Conservation (phyloP, 2,888 invertebrate genomes). For the Nephrotoma flavescens region DNA sequence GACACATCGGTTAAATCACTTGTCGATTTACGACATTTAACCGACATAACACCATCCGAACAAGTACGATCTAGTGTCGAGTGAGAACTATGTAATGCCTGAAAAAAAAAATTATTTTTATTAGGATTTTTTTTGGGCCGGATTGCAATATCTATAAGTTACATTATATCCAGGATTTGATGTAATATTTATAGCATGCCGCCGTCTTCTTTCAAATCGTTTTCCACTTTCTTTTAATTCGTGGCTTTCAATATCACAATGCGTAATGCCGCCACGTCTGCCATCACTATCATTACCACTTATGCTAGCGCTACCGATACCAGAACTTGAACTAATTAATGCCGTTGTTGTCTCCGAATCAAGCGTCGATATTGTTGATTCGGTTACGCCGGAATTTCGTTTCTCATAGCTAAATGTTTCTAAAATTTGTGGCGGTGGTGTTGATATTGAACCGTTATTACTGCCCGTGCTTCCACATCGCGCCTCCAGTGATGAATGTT, state of each 20-base stretch:
- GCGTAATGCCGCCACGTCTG: background rate
- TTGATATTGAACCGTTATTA: background rate
- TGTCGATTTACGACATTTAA: slow-evolving; percentile 53
- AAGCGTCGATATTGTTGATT: slow-evolving; percentile 2
- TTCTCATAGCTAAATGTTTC: slow-evolving; percentile 2
- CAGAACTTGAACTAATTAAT: background rate
- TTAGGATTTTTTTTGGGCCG: background rate
- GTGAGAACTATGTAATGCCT: slow-evolving; percentile 30
- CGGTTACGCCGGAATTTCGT: background rate
- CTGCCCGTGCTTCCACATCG: background rate
- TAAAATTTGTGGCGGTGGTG: slow-evolving; percentile 1
- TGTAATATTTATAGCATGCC: slow-evolving; percentile 32
- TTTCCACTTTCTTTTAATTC: background rate
- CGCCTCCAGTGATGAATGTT: background rate
- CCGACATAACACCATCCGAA: slow-evolving; percentile 29
- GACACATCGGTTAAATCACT: slow-evolving; percentile 55
- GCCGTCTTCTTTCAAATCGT: slow-evolving; percentile 14
- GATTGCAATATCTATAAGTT: background rate
- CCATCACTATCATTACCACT: background rate
- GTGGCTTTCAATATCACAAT: background rate
- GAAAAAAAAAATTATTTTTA: background rate
- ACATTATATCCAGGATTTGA: slow-evolving; percentile 33
- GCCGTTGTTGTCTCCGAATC: background rate
- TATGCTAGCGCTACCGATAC: background rate
- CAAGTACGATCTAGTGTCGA: slow-evolving; percentile 31